phyloP scores from a whole-genome alignment of 2,888 invertebrate genomes.

The Hirtodrosophila duncani region DNA sequence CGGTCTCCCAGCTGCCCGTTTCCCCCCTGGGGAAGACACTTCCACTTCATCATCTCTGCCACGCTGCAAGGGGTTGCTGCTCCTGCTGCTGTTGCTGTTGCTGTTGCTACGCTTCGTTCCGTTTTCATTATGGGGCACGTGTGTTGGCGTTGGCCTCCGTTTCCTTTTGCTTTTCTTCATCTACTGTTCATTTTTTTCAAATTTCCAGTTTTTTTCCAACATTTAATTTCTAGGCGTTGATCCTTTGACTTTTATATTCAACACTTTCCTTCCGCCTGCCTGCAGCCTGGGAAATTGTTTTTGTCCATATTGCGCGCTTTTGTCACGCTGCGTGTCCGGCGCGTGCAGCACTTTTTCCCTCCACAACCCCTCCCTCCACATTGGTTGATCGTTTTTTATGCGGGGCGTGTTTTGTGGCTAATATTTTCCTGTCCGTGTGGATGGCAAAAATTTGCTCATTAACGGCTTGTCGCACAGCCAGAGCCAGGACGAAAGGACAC shows the following conservation, averaged over 20 bases:
- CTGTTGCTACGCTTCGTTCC: slow-evolving; percentile 40
- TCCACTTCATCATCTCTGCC: slow-evolving; percentile 30
- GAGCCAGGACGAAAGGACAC: slow-evolving; percentile 32
- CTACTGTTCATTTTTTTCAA: slow-evolving; percentile 11
- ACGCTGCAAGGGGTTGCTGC: slow-evolving; percentile 2
- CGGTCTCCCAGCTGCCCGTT: slow-evolving; percentile 28
- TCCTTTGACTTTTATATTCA: slow-evolving; percentile 75
- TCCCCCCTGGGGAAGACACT: slow-evolving; percentile 53
- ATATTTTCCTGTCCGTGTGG: slow-evolving; percentile 72
- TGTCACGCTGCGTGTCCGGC: slow-evolving; percentile 52
- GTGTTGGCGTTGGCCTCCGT: slow-evolving; percentile 32
- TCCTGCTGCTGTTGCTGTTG: slow-evolving; percentile 6
- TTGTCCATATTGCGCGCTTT: slow-evolving; percentile 53
- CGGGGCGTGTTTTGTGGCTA: slow-evolving; percentile 76
- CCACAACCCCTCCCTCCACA: not conserved
- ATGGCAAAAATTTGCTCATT: slow-evolving; percentile 59
- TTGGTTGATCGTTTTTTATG: slow-evolving; percentile 45
- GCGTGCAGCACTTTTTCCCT: slow-evolving; percentile 38
- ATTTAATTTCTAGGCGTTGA: slow-evolving; percentile 68
- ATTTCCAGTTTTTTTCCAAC: slow-evolving; percentile 19
- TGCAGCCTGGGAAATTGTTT: slow-evolving; percentile 71
- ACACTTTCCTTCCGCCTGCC: slow-evolving; percentile 62
- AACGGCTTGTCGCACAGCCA: slow-evolving; percentile 54
- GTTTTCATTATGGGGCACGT: slow-evolving; percentile 64
- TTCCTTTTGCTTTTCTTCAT: slow-evolving; percentile 1